Evolutionary conservation across 2,113 vertebrate species (phyloP), one percentile per base, ranked within the genome.

Genomic region (Periophthalmodon schlosseri): DNA sequence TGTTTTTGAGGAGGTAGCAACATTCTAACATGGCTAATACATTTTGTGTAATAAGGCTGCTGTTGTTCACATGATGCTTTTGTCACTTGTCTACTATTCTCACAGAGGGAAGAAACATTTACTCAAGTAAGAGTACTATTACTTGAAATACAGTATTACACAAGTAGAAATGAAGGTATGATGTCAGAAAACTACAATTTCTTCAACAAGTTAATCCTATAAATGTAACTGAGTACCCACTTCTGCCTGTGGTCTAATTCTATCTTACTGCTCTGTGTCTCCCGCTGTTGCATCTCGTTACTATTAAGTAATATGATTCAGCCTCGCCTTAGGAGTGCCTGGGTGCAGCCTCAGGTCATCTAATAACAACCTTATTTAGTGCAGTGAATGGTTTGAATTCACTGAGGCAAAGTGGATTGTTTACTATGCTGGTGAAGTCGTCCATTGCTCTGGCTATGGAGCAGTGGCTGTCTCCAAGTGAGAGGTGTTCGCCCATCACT

Each of bases 401-500:
- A 4, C 57, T 2, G 36, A 9, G 61, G 36, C 18, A 39, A 68
- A 44, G 57, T 49, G 64, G n/a, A 49, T 73, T 73, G 65, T 84
- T 87, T 85, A 18, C 78, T 69, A 86, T 85, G 78, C 85, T 73
- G 74, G 69, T 13, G 71, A 76, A 82, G 73, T 72, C 46, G 72
- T 82, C 66, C 39, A 24, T 39, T 65, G 63, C 66, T 78, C 52
- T 80, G 66, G 36, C 18, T 34, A 39, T 73, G 47, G 58, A 78
- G 69, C 69, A 68, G 76, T 67, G 81, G 44, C 77, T 78, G 82
- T 81, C 79, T 81, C 79, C 76, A 24, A 78, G 57, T 60, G 80
- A 76, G 80, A 72, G 70, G 39, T 84, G 84, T 87, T 74, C 76
- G 79, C 71, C 79, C 79, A 88, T 90, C 84, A 88, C 75, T 44